These are phyloP conservation scores for Emmelina monodactyla DNA, from an alignment of 2,888 invertebrate species.

Conservation along the genomic window DNA sequence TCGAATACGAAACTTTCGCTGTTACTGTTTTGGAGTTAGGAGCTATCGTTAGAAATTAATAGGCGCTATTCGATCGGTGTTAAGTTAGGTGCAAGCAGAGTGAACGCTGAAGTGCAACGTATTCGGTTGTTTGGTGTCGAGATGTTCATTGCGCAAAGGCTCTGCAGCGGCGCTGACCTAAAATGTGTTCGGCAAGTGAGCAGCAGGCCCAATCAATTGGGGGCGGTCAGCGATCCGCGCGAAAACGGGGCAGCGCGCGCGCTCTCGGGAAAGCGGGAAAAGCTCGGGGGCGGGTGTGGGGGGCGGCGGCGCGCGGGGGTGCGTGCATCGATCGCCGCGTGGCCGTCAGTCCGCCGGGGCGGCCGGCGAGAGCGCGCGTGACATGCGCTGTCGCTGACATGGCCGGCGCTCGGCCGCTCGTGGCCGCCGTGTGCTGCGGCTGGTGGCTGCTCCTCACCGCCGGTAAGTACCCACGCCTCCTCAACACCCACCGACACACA, in stretches of 20 bases:
- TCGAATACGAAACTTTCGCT: too few species aligned
- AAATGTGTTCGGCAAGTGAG: constrained; percentile 57
- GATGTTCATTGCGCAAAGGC: constrained; percentile 32
- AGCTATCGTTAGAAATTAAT: too few species aligned
- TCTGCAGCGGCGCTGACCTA: constrained; percentile 59
- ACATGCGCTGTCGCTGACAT: constrained; percentile 63
- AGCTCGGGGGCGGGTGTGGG: constrained; percentile 45
- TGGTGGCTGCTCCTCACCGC: constrained; percentile 62
- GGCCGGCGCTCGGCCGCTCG: constrained; percentile 67
- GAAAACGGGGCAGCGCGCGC: constrained; percentile 67
- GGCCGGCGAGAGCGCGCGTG: constrained; percentile 64
- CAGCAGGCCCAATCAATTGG: constrained; percentile 61
- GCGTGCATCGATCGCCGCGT: constrained; percentile 39
- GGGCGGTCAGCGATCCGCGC: constrained; percentile 62
- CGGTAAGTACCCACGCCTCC: constrained; percentile 51
- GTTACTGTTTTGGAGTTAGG: too few species aligned
- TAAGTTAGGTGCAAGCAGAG: too few species aligned
- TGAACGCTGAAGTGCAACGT: too few species aligned
- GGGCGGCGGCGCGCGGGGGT: constrained; percentile 39
- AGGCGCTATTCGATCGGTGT: too few species aligned
- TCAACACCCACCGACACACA: too few species aligned
- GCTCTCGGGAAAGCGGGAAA: constrained; percentile 58
- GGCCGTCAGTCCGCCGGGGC: constrained; percentile 59
- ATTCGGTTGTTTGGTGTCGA: too few species aligned
- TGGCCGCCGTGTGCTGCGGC: constrained; percentile 61